Percentiles rank a stretch among this genome's conserved stretches.
Evolutionary conservation across 2,113 vertebrate genomes (phyloP).

Genomic region (Sylvietta virens): DNA sequence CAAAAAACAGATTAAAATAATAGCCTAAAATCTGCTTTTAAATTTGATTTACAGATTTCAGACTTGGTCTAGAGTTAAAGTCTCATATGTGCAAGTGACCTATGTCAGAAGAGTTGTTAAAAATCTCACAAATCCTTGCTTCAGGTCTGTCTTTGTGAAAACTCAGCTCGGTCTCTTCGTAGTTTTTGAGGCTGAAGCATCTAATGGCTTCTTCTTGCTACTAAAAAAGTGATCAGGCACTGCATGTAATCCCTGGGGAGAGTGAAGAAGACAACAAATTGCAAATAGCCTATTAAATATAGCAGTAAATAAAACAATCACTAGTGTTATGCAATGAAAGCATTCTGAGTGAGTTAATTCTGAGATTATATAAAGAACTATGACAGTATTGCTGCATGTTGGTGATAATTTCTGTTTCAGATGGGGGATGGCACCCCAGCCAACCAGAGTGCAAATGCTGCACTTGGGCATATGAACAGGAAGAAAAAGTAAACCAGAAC

Average conservation of each 20-base stretch:
- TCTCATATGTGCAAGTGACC: not conserved
- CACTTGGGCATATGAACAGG: not conserved
- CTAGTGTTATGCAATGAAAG: not conserved
- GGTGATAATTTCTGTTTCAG: not conserved
- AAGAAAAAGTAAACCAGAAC: not conserved
- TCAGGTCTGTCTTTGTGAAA: not conserved
- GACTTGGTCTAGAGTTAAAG: not conserved
- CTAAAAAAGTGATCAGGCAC: not conserved
- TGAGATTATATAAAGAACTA: not conserved
- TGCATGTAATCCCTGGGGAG: not conserved
- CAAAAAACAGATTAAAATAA: not conserved
- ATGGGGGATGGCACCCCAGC: not conserved
- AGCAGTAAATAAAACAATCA: not conserved
- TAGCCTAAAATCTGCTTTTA: not conserved
- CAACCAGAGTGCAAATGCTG: not conserved
- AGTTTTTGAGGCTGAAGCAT: not conserved
- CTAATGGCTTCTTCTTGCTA: not conserved
- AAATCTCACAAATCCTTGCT: not conserved
- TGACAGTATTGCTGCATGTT: not conserved
- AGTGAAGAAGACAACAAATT: not conserved
- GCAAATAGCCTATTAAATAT: not conserved
- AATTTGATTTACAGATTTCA: not conserved
- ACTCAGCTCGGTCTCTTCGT: not conserved
- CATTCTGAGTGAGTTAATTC: not conserved
- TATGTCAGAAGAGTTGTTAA: not conserved